A percentile compares a stretch with the other conserved stretches of the same genome.
phyloP scores from a whole-genome alignment of 2,888 invertebrate species.

The Alentia gelatinosa region DNA sequence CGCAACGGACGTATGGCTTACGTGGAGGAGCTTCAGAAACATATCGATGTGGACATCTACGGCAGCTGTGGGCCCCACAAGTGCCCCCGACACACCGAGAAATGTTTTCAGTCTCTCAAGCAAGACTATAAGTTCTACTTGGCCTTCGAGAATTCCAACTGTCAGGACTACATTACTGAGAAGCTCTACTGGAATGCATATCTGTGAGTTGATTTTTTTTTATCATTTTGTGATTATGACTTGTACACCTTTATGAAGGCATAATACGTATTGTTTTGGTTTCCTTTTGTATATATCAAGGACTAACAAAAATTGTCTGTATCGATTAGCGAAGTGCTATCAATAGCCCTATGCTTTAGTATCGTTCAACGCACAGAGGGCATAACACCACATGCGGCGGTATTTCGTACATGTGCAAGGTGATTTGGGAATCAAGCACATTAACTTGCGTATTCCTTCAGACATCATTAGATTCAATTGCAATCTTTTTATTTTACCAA shows the following conservation, averaged over 20 bases:
- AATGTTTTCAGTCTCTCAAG: conserved; percentile 85
- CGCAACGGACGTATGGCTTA: conserved; percentile 93
- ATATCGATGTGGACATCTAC: conserved; percentile 84
- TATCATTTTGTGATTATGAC: background rate
- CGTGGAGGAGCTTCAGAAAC: conserved; percentile 90
- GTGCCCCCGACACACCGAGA: conserved; percentile 82
- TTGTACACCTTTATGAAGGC: background rate
- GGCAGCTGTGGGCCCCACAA: conserved; percentile 88
- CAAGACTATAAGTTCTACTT: conserved; percentile 65
- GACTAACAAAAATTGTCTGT: too few species aligned
- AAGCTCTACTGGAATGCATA: conserved; percentile 64
- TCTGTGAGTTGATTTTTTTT: conserved; percentile 50
- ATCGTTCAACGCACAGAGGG: too few species aligned
- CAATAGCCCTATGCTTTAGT: too few species aligned
- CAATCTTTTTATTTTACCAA: too few species aligned
- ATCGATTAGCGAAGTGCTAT: too few species aligned
- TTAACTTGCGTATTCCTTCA: too few species aligned
- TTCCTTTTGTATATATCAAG: background rate
- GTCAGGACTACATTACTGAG: conserved; percentile 66
- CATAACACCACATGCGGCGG: too few species aligned
- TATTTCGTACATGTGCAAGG: too few species aligned
- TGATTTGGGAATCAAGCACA: too few species aligned
- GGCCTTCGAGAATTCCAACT: conserved; percentile 67
- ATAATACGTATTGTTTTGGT: background rate
- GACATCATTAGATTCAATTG: too few species aligned